Base-by-base conservation (phyloP, 1,140 invertebrate genomes). In the Sitobion miscanthi region DNA sequence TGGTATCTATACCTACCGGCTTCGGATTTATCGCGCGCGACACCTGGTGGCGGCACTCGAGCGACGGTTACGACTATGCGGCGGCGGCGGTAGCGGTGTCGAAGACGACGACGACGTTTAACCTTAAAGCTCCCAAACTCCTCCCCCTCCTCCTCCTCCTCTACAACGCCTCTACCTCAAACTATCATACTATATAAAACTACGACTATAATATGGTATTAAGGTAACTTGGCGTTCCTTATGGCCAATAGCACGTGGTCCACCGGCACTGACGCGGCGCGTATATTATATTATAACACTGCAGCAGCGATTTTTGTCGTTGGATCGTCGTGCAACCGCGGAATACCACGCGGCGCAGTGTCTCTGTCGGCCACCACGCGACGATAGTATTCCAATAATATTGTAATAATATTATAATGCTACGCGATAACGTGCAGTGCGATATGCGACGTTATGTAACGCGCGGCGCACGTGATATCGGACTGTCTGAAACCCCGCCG, bases 51-150 rank as follows among this genome's bases (percentile, higher is more conserved):
- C 20, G 47, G 91, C n/a, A 52, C 91, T 83, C 38, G 45, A 83
- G 20, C 47, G 21, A 47, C 90, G 62, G 42, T n/a, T 77, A 77
- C 62, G 14, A 62, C 57, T 30, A 30, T 62, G 30, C 11, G 57
- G 57, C 7, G 25, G 8, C 1, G 57, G 11, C 57, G 57, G 57
- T 52, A 49, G 47, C 47, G 49, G 49, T 52, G 49, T 52, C 49
- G 11, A 52, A 52, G 49, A 52, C 49, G 52, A 21, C 52, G 62
- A 11, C 88, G 54, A 21, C 69, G 47, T 83, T 52, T 52, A 92
- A 85, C 91, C 69, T 92, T 92, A 83, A 92, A 92, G 91, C n/a
- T 83, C 38, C 8, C 47, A 82, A 91, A 69, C 90, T 83, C 90
- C 90, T 47, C 90, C 90, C 52, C 42, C 6, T 23, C 9, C 9